phyloP scores from a whole-genome alignment of 2,113 vertebrate species.

The Aix galericulata region DNA sequence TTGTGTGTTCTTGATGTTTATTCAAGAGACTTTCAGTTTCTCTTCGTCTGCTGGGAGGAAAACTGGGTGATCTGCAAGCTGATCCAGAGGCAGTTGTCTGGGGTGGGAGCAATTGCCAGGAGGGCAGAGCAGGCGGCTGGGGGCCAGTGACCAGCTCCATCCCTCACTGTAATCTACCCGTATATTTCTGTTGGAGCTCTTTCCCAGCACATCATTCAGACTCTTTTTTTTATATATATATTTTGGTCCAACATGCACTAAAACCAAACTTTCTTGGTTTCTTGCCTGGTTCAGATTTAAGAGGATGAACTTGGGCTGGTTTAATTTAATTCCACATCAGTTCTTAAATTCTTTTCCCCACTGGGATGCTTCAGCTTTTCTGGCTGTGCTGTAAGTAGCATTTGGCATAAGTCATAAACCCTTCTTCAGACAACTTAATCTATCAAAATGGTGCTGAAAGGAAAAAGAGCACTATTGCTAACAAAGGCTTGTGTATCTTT shows the following conservation, averaged over 20 bases:
- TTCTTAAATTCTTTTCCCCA: neutral
- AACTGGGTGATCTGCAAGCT: neutral
- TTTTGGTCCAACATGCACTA: neutral
- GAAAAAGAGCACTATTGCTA: neutral
- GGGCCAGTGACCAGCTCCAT: neutral
- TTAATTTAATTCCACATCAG: neutral
- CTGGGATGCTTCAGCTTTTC: neutral
- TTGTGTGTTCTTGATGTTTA: neutral
- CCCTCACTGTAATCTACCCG: neutral
- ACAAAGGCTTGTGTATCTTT: neutral
- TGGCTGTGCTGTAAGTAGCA: conserved; percentile 7
- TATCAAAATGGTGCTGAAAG: conserved; percentile 11
- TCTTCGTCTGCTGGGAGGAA: neutral
- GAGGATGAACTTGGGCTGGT: neutral
- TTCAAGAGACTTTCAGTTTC: neutral
- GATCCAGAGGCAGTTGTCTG: neutral
- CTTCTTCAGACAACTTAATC: conserved; percentile 1
- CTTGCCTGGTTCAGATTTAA: conserved; percentile 11
- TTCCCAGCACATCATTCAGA: neutral
- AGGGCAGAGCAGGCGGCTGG: neutral
- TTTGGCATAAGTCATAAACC: conserved; percentile 5
- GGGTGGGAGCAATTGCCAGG: neutral
- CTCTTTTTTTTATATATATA: neutral
- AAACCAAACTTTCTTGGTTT: neutral
- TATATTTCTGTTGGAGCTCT: neutral